Evolutionary conservation across 2,797 vertebrate species (phyloP).

Genomic region (Muscicapa striata): DNA sequence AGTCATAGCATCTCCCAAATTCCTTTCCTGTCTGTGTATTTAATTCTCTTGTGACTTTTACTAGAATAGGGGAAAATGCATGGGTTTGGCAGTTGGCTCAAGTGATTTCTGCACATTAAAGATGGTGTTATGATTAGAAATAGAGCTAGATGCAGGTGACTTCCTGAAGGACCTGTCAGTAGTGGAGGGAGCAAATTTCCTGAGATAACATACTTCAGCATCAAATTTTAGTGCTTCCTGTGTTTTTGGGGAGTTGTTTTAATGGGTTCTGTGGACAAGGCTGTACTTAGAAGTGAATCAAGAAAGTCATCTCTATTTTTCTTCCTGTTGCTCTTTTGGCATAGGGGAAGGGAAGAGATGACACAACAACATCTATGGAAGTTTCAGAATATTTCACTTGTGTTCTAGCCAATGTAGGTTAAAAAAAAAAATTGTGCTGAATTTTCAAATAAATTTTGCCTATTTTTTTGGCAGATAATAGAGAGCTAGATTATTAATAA

Average conservation of each 20-base stretch:
- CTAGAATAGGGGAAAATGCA: background rate
- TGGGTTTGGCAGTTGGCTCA: background rate
- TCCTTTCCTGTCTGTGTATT: background rate
- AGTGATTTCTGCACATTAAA: background rate
- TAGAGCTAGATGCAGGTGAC: background rate
- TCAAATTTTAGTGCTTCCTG: background rate
- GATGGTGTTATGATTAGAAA: background rate
- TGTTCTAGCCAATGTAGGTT: background rate
- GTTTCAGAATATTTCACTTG: background rate
- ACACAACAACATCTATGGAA: background rate
- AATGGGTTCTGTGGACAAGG: background rate
- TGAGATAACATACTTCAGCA: background rate
- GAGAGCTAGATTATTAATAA: constrained; percentile 55
- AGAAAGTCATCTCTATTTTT: background rate
- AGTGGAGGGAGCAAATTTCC: background rate
- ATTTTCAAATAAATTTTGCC: background rate
- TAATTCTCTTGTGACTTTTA: background rate
- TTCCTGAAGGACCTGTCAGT: background rate
- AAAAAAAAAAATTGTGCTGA: background rate
- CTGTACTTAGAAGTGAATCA: background rate
- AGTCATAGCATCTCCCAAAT: background rate
- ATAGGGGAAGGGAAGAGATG: background rate
- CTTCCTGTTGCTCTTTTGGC: background rate
- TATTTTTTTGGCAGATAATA: constrained; percentile 26
- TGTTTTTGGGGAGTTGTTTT: background rate